Evolutionary conservation across 2,113 vertebrate species (phyloP).

Genomic region (Uria lomvia): DNA sequence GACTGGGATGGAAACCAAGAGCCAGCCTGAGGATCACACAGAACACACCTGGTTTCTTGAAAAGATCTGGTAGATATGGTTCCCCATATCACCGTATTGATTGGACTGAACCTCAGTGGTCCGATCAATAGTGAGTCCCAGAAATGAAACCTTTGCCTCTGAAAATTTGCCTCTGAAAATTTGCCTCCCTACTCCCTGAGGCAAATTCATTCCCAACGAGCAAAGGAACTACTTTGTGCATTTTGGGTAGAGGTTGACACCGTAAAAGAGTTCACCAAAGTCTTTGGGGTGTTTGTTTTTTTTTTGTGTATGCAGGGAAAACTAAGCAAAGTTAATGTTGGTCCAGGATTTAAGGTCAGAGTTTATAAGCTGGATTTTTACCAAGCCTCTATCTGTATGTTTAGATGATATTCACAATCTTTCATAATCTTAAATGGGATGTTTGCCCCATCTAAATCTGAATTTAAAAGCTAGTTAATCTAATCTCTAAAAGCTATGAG

Average conservation of each 20-base stretch:
- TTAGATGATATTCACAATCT: neutral
- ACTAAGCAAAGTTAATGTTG: neutral
- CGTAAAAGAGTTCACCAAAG: neutral
- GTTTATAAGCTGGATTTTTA: neutral
- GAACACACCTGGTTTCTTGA: neutral
- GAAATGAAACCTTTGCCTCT: neutral
- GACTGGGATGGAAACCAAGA: neutral
- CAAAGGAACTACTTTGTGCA: neutral
- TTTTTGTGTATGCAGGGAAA: neutral
- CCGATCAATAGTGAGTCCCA: neutral
- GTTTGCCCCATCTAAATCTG: neutral
- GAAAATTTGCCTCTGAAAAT: neutral
- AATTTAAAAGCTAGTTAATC: neutral
- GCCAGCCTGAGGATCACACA: neutral
- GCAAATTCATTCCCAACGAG: neutral
- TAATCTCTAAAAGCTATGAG: neutral
- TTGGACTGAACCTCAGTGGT: neutral
- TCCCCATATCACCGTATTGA: neutral
- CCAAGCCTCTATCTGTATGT: neutral
- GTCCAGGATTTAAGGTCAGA: neutral
- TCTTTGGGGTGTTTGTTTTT: neutral
- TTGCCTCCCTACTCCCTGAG: neutral
- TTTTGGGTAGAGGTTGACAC: neutral
- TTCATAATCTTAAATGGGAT: neutral
- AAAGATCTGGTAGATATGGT: neutral